A percentile compares a stretch with the other conserved stretches of the same genome.
Conservation (phyloP, 2,113 vertebrate species). For the Sander vitreus region DNA sequence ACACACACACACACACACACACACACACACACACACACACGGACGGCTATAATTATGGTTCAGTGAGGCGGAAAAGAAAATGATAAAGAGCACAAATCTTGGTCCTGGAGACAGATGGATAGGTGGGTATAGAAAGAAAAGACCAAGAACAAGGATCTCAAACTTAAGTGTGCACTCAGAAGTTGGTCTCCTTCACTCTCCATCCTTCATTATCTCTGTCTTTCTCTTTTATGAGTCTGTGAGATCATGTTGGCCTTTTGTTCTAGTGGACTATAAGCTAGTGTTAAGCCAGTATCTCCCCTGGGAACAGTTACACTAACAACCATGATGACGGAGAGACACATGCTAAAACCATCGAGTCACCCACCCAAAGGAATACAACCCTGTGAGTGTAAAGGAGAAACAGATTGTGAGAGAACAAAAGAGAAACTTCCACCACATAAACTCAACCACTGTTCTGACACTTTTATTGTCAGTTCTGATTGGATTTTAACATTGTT, state of each 20-base stretch:
- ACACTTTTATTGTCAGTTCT: background rate
- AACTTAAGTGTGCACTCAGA: background rate
- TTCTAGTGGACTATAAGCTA: conserved; percentile 28
- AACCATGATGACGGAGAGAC: conserved; percentile 15
- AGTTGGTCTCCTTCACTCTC: background rate
- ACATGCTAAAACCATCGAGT: conserved; percentile 43
- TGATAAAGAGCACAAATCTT: background rate
- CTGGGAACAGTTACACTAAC: conserved; percentile 35
- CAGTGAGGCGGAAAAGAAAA: background rate
- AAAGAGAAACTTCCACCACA: background rate
- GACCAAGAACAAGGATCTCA: conserved; percentile 1
- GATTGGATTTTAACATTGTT: conserved; percentile 12
- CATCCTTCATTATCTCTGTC: conserved; percentile 31
- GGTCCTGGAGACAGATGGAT: background rate
- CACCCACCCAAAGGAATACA: background rate
- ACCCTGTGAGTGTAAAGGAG: background rate
- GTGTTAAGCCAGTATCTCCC: conserved; percentile 39
- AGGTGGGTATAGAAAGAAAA: background rate
- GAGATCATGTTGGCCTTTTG: conserved; percentile 48
- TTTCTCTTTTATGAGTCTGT: conserved; percentile 33
- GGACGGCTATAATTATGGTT: background rate
- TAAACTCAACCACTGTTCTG: background rate
- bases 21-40: background rate
- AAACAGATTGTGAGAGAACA: conserved; percentile 18
- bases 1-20: conserved; percentile 4